Percentiles rank a stretch among this genome's conserved stretches.
Conservation (phyloP, 2,888 invertebrate species). For the Phasia obesa region DNA sequence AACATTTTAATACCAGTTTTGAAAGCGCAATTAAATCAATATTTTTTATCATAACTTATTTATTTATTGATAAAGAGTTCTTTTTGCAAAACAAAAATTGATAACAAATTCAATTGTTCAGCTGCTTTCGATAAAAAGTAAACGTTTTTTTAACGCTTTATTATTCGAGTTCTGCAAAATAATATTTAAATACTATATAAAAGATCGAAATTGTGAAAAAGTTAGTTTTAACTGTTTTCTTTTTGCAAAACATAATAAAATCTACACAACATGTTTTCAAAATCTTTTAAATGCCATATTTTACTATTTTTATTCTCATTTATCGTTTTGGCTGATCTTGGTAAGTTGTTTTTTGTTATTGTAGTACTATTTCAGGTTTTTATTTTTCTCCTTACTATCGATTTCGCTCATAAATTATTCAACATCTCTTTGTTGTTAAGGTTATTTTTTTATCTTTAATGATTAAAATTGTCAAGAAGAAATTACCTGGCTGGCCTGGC, state of each 20-base stretch:
- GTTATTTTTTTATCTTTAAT: conserved; percentile 18
- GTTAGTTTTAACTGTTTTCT: background rate
- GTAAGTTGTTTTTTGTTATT: conserved; percentile 58
- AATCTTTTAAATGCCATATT: conserved; percentile 52
- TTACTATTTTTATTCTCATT: conserved; percentile 62
- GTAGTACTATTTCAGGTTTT: conserved; percentile 7
- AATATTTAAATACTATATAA: too few relatives aligned
- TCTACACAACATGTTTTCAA: conserved; percentile 55
- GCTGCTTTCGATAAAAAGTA: conserved; percentile 13
- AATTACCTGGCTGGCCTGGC: background rate
- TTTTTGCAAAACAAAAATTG: conserved; percentile 49
- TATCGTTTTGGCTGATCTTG: conserved; percentile 61
- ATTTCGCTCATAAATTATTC: conserved; percentile 62
- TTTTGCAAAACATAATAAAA: conserved; percentile 14
- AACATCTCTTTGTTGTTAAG: conserved; percentile 15
- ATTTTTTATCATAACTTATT: conserved; percentile 34
- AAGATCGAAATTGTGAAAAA: conserved; percentile 28
- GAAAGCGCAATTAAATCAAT: background rate
- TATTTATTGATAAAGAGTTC: conserved; percentile 14
- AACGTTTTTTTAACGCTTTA: conserved; percentile 5
- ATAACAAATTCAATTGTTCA: conserved; percentile 39
- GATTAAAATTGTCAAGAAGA: conserved; percentile 17
- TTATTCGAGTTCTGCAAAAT: conserved; percentile 2
- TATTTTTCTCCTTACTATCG: background rate
- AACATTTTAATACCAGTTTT: conserved; percentile 11